Evolutionary conservation across 2,113 vertebrate genomes (phyloP), one percentile per base, ranked within the genome.

Genomic region (Tragelaphus imberbis): DNA sequence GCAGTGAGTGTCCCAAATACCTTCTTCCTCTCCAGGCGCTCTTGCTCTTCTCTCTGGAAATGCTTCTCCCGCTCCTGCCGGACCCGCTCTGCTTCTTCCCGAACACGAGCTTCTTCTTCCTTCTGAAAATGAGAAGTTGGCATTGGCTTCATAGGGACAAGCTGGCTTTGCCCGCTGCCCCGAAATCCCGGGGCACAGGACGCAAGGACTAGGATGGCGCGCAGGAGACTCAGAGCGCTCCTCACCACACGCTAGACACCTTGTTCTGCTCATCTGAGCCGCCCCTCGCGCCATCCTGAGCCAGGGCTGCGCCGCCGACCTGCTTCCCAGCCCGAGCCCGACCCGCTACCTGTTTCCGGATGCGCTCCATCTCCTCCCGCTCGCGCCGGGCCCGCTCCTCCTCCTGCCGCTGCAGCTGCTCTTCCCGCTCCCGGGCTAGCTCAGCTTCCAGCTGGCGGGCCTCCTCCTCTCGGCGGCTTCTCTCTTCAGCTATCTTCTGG

Each of bases 1-100:
- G 14, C 23, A 8, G 0, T 2, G 0, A 30, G 19, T 13, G n/a
- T 71, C 68, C 68, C 55, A 5, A 3, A 98, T 98, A 99, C 99
- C 99, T 99, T 99, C 97, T 99, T 99, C 75, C 99, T 99, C 98
- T 99, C 99, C 96, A 99, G 98, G n/a, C 99, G 99, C 91, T 99
- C 99, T 40, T 99, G 99, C 92, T 99, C 99, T 91, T 99, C 99
- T 97, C 98, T 99, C 98, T 99, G 99, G 98, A 99, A 99, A 98
- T 99, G 99, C 94, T 99, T 99, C 95, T 99, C 99, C 75, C 99
- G 99, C 93, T 99, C 99, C 98, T 99, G 98, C 30, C 99, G 99
- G 93, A 99, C 98, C 59, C 99, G 98, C 96, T 99, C 99, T 0
- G 99, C 99, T 94, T 99, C 99, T 96, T 99, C 99, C n/a, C 98